Percentiles rank a stretch among this genome's conserved stretches.
phyloP scores from a whole-genome alignment of 2,888 invertebrate species.

The Leptopilina drosophilae region DNA sequence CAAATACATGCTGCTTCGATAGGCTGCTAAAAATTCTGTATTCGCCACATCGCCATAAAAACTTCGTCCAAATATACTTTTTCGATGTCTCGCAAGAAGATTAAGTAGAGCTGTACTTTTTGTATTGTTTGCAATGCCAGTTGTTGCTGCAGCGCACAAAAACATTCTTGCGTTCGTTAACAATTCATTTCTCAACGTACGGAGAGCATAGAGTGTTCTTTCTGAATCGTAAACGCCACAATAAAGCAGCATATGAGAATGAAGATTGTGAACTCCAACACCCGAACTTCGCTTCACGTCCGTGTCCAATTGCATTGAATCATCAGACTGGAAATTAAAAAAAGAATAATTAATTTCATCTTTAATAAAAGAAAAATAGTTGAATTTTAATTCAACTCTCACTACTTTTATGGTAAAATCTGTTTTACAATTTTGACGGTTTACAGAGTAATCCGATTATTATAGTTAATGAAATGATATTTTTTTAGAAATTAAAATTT shows the following conservation, averaged over 20 bases:
- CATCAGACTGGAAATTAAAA: conserved; percentile 62
- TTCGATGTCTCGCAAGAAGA: conserved; percentile 85
- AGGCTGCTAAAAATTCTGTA: conserved; percentile 83
- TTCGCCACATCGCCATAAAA: conserved; percentile 81
- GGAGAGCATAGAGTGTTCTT: conserved; percentile 85
- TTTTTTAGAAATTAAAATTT: no score
- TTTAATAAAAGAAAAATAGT: not conserved
- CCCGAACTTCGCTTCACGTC: conserved; percentile 68
- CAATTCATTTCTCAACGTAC: conserved; percentile 86
- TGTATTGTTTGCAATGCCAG: conserved; percentile 81
- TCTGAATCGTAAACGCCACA: conserved; percentile 87
- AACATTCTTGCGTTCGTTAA: conserved; percentile 85
- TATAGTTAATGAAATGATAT: no score
- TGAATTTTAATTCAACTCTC: no score
- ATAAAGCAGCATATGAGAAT: conserved; percentile 90
- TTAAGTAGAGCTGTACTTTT: conserved; percentile 80
- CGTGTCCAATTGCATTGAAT: conserved; percentile 66
- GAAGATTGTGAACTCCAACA: conserved; percentile 84
- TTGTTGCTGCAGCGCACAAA: conserved; percentile 86
- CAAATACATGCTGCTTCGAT: conserved; percentile 88
- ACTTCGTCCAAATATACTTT: conserved; percentile 86
- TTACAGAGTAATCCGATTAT: no score
- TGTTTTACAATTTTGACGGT: no score
- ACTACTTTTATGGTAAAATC: no score
- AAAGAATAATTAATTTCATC: no score